Percentiles rank a stretch among this genome's conserved stretches.
Evolutionary conservation across 2,888 invertebrate species (phyloP).

Genomic region (Hetaerina titia): DNA sequence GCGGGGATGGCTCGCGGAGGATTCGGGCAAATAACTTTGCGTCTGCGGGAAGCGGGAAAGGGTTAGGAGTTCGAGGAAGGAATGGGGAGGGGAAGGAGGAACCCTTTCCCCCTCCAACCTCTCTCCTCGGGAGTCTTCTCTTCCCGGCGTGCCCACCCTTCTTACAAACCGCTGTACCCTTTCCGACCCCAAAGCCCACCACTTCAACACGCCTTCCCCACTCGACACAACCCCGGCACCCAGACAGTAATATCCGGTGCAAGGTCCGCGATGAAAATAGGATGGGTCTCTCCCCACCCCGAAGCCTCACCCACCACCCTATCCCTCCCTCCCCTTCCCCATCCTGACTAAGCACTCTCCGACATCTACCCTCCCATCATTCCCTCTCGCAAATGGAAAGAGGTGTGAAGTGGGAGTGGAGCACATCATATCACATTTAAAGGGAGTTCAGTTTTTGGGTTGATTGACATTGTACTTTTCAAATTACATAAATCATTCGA

Average conservation of each 20-base stretch:
- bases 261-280: neutral
- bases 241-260: conserved; percentile 13
- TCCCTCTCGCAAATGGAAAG: no score
- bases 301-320: no score
- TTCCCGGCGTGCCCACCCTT: no score
- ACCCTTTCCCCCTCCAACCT: neutral
- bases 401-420: no score
- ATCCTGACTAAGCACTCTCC: neutral
- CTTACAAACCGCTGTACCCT: no score
- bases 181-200: no score
- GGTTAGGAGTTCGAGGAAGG: neutral
- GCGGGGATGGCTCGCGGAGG: neutral
- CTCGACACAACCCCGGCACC: neutral
- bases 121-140: no score
- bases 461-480: no score
- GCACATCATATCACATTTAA: no score
- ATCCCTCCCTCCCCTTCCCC: neutral
- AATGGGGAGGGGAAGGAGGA: neutral
- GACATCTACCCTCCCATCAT: neutral
- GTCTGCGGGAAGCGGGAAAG: neutral
- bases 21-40: neutral
- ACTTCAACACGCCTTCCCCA: no score
- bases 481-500: no score
- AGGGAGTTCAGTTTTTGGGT: no score
- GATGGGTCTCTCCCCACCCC: neutral